Base-by-base conservation (phyloP, 2,797 vertebrate genomes). In the Muscicapa comitata region DNA sequence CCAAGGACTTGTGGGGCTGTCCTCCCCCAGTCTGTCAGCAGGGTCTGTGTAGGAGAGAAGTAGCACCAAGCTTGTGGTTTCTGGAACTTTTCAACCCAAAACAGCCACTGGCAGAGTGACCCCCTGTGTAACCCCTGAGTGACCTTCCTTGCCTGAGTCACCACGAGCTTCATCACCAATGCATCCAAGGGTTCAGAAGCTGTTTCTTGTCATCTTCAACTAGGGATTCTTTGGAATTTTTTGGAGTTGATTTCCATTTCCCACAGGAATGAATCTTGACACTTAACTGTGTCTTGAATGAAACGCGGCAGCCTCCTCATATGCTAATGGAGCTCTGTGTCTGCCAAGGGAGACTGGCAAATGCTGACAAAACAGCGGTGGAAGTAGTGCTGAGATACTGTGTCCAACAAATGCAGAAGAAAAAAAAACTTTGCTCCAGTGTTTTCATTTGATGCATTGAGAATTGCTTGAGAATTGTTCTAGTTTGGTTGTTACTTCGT, bases 341-440 rank as follows among this genome's bases (percentile, higher is more conserved):
- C 57, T 96, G 94, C 94, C 93, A 96, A 90, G 85, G 79, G 72
- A 88, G 78, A 62, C 91, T 95, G 86, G 93, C 92, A 87, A 92
- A 90, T 1, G 2, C 77, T 93, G 77, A 53, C 78, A 86, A 77
- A 96, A 80, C 78, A 76, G 76, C 1, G 1, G 50, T 90, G 79
- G 54, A 72, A 88, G 70, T 63, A 84, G 73, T 66, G 82, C 50
- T 81, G 82, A 81, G 78, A 90, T 89, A 63, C 3, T 91, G 78
- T 94, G 90, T 93, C 92, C 94, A 86, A 75, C 88, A 96, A 93
- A 86, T 65, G 80, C 74, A 85, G 67, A 67, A 62, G 38, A 33
- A 42, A 47, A 53, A 42, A 4, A 9, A 17, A 6, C 5, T 35
- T 84, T 72, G 73, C 57, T 86, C 35, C 33, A 33, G 87, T 89